Evolutionary conservation across 2,888 invertebrate genomes (phyloP).

Genomic region (Aphidius colemani): DNA sequence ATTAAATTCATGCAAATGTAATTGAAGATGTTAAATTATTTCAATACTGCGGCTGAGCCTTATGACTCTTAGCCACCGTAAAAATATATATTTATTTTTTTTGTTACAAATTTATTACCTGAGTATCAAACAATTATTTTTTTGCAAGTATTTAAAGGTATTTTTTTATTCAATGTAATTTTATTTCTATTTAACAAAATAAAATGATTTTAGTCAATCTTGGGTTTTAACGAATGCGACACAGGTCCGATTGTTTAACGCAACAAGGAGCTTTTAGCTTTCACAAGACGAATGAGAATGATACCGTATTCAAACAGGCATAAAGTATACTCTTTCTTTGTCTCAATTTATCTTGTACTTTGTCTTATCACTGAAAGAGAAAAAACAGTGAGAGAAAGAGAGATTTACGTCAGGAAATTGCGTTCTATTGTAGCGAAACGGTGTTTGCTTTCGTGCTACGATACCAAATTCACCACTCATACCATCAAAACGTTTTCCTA

Average conservation of each 20-base stretch:
- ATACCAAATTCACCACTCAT: constrained; percentile 40
- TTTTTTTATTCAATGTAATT: too few relatives aligned
- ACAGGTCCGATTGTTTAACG: constrained; percentile 51
- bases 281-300: constrained; percentile 48
- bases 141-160: too few relatives aligned
- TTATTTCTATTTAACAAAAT: neutral
- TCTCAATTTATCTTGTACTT: constrained; percentile 16
- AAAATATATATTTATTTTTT: too few relatives aligned
- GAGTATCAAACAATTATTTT: too few relatives aligned
- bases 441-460: constrained; percentile 55
- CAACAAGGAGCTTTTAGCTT: constrained; percentile 49
- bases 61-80: too few relatives aligned
- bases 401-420: constrained; percentile 52
- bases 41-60: too few relatives aligned
- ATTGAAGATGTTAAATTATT: too few relatives aligned
- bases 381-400: constrained; percentile 23
- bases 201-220: neutral
- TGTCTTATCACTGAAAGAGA: constrained; percentile 12
- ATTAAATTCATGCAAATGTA: neutral
- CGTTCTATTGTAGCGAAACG: constrained; percentile 58
- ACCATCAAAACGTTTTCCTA: constrained; percentile 28
- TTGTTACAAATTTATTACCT: too few relatives aligned
- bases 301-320: constrained; percentile 27
- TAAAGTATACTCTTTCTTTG: constrained; percentile 4
- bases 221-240: constrained; percentile 45